Evolutionary conservation across 64 coral and sea anemone genomes (phyloP), one percentile per base, ranked within the genome.

Genomic region (Porites australiensis): DNA sequence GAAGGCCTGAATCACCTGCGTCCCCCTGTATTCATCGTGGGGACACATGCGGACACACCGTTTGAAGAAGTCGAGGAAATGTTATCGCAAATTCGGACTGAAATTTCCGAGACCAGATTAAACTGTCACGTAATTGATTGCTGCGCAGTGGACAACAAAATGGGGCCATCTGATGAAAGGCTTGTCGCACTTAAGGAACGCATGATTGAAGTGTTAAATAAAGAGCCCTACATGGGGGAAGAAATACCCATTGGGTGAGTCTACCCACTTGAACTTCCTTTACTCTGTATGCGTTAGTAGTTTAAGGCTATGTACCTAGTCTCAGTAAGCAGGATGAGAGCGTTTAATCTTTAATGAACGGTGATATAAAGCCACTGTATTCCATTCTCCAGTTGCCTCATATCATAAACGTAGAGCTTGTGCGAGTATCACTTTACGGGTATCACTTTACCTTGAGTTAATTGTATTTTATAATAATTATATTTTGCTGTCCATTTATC

Each of bases 11-110:
- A n/a, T 9, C 7, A 12, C 5, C 59, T 77, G 58, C 69, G 70
- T 19, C 87, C 87, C 11, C 87, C 87, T 15, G 87, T 89, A 45
- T 48, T 89, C 49, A 89, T 89, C 53, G 87, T 89, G 12, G 87
- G 87, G n/a, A 89, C 70, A 18, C 72, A 77, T 44, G 79, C 79
- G 9, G 57, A 82, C 50, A 16, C 16, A 82, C 55, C 55, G 44
- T 59, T 8, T 8, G 48, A 76, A 44, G 20, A 60, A 16, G 27
- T 59, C 22, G 2, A 89, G 12, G 22, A 61, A 4, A 51, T 16
- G 8, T 14, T 20, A 11, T 13, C 15, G 44, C 8, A 65, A 19
- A 55, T 89, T 16, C 20, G 59, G 13, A 19, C 20, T 9, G 54
- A 20, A 23, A 3, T 89, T 22, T 53, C n/a, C n/a, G n/a, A n/a